Evolutionary conservation across 2,113 vertebrate species (phyloP), one percentile per base, ranked within the genome.

Genomic region (Perca schrenkii): DNA sequence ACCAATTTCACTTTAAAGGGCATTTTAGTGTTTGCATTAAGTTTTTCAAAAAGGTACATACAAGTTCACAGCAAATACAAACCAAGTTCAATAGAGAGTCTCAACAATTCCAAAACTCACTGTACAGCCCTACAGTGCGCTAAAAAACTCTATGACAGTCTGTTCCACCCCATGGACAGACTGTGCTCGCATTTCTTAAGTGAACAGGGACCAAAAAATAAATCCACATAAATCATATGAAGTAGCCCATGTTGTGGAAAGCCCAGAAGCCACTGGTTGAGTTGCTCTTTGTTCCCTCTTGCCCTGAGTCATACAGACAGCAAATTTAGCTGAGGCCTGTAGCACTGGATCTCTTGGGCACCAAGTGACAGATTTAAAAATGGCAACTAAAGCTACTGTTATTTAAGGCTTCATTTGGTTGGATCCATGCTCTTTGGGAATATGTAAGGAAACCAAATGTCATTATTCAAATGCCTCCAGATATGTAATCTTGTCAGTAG

Each of bases 161-260:
- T 79, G 76, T 86, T 89, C 82, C 78, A 76, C 74, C 81, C 79
- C 62, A 22, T 58, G 76, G 74, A 84, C 82, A 54, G 64, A 67
- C 56, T 79, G 77, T 61, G 72, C 82, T 72, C 21, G n/a, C 60
- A 89, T 87, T 87, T 78, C 62, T 79, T 63, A 65, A 61, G 58
- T 8, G 60, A 85, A 84, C 52, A 6, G 31, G 82, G 83, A 92
- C 73, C 86, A 36, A 53, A 28, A 43, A n/a, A 52, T 77, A 88
- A 89, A 87, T 83, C 77, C 84, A 84, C 92, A 94, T 93, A 93
- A 93, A 93, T 95, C 91, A 93, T 87, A 57, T 3, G 40, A 66
- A 76, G 75, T 76, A 63, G 47, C 43, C 54, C 65, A 50, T 86
- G 79, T 79, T 88, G 70, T 79, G 60, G 54, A 74, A 72, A 76